Evolutionary conservation across 2,113 vertebrate species (phyloP).

Genomic region (Dicentrarchus labrax): DNA sequence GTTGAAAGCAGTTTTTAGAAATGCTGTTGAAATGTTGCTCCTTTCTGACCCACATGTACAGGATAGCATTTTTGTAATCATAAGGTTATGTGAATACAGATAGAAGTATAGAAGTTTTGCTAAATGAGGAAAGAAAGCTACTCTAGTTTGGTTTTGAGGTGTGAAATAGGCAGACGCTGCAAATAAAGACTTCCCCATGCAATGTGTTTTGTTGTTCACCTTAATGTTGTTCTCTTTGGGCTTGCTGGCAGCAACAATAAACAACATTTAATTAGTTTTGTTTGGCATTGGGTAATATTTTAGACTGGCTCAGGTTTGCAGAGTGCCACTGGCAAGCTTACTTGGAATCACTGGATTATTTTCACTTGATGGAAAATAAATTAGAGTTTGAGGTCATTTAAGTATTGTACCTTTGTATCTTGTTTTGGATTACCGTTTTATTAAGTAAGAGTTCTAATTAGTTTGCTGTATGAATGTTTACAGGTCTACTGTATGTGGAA

Average conservation of each 20-base stretch:
- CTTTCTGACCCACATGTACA: constrained; percentile 10
- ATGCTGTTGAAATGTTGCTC: constrained; percentile 24
- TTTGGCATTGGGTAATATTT: constrained; percentile 57
- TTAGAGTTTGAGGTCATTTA: constrained; percentile 29
- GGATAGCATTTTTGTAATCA: constrained; percentile 12
- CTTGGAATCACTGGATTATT: constrained; percentile 52
- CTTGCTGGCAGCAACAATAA: constrained; percentile 63
- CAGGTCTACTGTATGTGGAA: not conserved
- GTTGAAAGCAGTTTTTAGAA: constrained; percentile 41
- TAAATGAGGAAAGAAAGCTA: not conserved
- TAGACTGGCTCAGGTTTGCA: constrained; percentile 45
- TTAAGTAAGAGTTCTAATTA: constrained; percentile 20
- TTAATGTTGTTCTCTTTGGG: constrained; percentile 55
- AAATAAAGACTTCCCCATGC: constrained; percentile 34
- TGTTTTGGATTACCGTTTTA: constrained; percentile 12
- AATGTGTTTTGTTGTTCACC: constrained; percentile 42
- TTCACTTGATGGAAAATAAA: constrained; percentile 41
- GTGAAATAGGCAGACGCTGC: not conserved
- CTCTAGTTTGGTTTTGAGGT: constrained; percentile 15
- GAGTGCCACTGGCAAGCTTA: constrained; percentile 59
- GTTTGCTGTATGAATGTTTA: not conserved
- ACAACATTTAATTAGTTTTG: constrained; percentile 71
- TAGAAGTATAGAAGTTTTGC: not conserved
- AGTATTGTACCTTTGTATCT: constrained; percentile 13
- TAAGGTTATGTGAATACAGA: not conserved